Base-by-base conservation (phyloP, 2,113 vertebrate species). In the Toxotes jaculatrix region DNA sequence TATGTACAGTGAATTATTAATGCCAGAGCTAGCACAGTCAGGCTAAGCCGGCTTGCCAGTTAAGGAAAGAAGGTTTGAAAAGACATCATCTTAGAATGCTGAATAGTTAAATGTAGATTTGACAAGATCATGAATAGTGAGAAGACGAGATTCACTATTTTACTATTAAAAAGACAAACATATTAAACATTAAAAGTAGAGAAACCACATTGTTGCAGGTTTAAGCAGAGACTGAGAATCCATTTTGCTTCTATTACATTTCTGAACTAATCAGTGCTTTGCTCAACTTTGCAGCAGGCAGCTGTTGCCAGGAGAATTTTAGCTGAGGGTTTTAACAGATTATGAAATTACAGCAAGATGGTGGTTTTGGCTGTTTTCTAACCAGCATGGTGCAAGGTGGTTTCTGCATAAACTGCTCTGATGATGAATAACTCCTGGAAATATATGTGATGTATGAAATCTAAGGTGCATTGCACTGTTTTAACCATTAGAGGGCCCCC, bases 1-100 rank as follows among this genome's bases (percentile, higher is more conserved):
- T 90, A 92, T 74, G 86, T 69, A 90, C 80, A 73, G 82, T 93
- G 88, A 91, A 94, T 95, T 94, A 94, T 94, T 94, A 90, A 94
- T 93, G 90, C 83, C 69, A 79, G 60, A 84, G 82, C 86, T 74
- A 88, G 84, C 88, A 90, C 79, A 79, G 74, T 62, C 78, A 21
- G 65, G 45, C 76, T 91, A 74, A 84, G 62, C 67, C 21, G 70
- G 66, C 61, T 38, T 51, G 81, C 45, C 70, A 49, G 72, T 69
- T 76, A 70, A 82, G 74, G 23, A 64, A 64, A 74, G 74, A 34
- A 80, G 71, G 82, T 65, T 82, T 61, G 79, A 47, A 62, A n/a
- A 34, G 60, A 70, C 31, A 71, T 55, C 86, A 64, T 68, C 49
- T 84, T 59, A 34, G 71, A 73, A 47, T 21, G 32, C 17, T 56